Conservation (phyloP, 2,113 vertebrate species). For the Asarcornis scutulata region DNA sequence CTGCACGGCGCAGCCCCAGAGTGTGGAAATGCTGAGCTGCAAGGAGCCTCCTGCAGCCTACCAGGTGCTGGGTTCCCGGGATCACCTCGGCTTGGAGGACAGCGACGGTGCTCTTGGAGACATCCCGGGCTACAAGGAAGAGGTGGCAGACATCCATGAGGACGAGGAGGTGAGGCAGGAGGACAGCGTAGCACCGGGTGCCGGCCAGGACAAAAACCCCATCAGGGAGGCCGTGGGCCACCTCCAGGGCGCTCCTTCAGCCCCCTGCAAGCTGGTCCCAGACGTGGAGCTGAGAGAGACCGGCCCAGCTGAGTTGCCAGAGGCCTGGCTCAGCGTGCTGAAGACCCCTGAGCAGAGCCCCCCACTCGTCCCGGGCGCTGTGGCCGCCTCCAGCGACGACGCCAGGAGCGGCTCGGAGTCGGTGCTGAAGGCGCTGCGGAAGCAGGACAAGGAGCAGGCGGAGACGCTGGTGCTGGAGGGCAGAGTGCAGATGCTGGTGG, state of each 20-base stretch:
- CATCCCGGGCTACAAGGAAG: slow-evolving; percentile 68
- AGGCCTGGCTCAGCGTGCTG: slow-evolving; percentile 22
- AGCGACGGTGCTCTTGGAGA: slow-evolving; percentile 21
- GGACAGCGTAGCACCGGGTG: neutral
- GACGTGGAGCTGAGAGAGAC: neutral
- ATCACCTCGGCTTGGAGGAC: slow-evolving; percentile 55
- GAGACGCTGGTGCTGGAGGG: slow-evolving; percentile 90
- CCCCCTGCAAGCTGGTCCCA: neutral
- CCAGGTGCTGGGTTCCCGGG: slow-evolving; percentile 46
- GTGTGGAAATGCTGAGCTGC: neutral
- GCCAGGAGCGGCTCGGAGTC: slow-evolving; percentile 65
- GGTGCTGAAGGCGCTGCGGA: slow-evolving; percentile 81
- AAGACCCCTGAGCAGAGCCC: slow-evolving; percentile 9
- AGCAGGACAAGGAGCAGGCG: slow-evolving; percentile 90
- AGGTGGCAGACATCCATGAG: neutral
- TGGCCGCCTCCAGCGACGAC: accelerated
- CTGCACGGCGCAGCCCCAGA: neutral
- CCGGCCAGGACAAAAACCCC: neutral
- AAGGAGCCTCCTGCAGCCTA: neutral
- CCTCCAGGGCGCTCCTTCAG: neutral
- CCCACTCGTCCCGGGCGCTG: neutral
- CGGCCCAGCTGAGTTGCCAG: neutral
- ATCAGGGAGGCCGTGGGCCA: neutral
- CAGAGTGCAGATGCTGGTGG: slow-evolving; percentile 91
- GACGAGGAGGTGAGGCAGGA: neutral